phyloP scores from a whole-genome alignment of 2,888 invertebrate genomes.

The Unio delphinus region DNA sequence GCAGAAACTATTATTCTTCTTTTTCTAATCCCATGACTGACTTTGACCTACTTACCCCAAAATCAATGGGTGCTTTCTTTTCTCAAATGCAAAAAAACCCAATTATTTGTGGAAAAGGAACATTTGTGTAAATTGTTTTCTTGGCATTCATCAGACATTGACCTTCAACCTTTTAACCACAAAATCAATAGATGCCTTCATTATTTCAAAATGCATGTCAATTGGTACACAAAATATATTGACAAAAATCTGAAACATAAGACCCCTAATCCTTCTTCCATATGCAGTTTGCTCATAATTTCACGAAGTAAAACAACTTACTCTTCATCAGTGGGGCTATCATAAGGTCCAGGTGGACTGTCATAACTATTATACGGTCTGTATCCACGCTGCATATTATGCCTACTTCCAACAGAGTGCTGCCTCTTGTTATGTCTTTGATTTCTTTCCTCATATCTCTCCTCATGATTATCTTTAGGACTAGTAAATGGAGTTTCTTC shows the following conservation, averaged over 20 bases:
- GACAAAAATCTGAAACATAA: neutral
- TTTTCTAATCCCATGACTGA: too few species aligned
- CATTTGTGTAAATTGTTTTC: too few species aligned
- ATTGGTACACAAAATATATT: constrained; percentile 5
- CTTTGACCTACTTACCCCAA: too few species aligned
- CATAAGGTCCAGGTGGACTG: constrained; percentile 64
- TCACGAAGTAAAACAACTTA: constrained; percentile 26
- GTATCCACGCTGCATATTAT: constrained; percentile 4
- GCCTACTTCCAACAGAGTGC: constrained; percentile 3
- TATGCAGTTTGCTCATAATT: neutral
- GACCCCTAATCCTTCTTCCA: too few species aligned
- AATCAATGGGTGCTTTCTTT: too few species aligned
- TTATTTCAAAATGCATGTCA: neutral
- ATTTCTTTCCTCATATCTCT: constrained; percentile 15
- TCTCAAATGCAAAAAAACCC: too few species aligned
- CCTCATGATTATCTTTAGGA: constrained; percentile 15
- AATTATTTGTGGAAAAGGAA: too few species aligned
- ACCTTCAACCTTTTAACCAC: too few species aligned
- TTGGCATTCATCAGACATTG: too few species aligned
- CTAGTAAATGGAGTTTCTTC: constrained; percentile 12
- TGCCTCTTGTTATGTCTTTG: constrained; percentile 7
- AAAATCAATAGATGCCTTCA: neutral
- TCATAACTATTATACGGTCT: constrained; percentile 32
- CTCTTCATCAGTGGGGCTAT: constrained; percentile 66
- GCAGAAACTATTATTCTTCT: too few species aligned